Percentiles rank a stretch among this genome's conserved stretches.
Evolutionary conservation across 2,888 invertebrate genomes (phyloP).

Genomic region (Malacosoma neustria): DNA sequence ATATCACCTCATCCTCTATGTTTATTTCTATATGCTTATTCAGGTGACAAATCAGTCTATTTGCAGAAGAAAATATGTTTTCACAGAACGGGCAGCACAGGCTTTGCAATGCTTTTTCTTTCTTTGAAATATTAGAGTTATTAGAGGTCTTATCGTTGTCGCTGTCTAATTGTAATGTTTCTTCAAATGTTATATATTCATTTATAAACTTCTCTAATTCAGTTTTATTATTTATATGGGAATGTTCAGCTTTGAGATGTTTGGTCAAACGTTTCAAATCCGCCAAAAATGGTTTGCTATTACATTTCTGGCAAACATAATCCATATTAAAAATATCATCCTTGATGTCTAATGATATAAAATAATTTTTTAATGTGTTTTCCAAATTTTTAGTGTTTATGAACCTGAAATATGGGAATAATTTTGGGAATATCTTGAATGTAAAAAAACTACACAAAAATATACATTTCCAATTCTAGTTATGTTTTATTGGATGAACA

Average conservation of each 20-base stretch:
- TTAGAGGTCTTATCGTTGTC: slow-evolving; percentile 11
- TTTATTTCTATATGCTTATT: slow-evolving; percentile 34
- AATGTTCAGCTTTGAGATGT: slow-evolving; percentile 31
- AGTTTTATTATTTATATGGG: slow-evolving; percentile 10
- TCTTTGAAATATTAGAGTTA: slow-evolving; percentile 8
- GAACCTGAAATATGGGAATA: slow-evolving; percentile 40
- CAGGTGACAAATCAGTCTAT: slow-evolving; percentile 40
- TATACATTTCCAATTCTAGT: neutral
- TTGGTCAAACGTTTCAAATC: slow-evolving; percentile 22
- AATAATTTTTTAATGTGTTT: slow-evolving; percentile 28
- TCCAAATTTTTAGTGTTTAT: slow-evolving; percentile 20
- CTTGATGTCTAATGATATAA: slow-evolving; percentile 24
- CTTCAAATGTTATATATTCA: slow-evolving; percentile 42
- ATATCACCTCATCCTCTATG: slow-evolving; percentile 24
- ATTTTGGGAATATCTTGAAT: slow-evolving; percentile 5
- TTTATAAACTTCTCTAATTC: slow-evolving; percentile 32
- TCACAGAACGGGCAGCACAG: slow-evolving; percentile 42
- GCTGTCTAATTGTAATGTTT: slow-evolving; percentile 27
- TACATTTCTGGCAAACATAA: slow-evolving; percentile 45
- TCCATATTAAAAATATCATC: slow-evolving; percentile 25
- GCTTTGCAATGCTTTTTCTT: slow-evolving; percentile 12
- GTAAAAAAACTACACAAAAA: neutral
- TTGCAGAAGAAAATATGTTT: slow-evolving; percentile 36
- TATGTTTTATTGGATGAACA: neutral
- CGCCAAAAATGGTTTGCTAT: slow-evolving; percentile 16